Conservation (phyloP, 1,140 invertebrate genomes). For the Listronotus bonariensis region DNA sequence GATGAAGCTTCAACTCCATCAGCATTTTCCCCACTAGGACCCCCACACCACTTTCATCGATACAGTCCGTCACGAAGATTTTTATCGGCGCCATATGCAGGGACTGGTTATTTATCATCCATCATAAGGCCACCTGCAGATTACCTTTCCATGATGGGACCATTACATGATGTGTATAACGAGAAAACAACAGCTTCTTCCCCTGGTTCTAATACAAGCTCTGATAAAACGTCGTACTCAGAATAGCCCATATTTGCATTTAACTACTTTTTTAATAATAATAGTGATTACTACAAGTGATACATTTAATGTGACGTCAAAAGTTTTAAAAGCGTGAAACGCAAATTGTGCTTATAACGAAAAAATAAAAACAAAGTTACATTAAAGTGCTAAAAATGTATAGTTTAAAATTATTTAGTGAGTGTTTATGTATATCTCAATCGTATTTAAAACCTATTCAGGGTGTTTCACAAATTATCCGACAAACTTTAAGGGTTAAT, state of each 20-base stretch:
- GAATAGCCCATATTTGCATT: conserved; percentile 48
- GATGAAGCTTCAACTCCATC: conserved; percentile 60
- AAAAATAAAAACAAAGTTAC: no score
- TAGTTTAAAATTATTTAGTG: no score
- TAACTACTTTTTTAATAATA: not conserved
- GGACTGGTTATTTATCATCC: conserved; percentile 78
- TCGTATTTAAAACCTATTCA: no score
- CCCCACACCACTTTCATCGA: conserved; percentile 62
- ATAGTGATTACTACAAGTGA: not conserved
- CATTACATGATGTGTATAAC: conserved; percentile 53
- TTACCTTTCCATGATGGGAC: conserved; percentile 47
- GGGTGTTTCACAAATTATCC: no score
- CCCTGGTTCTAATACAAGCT: conserved; percentile 56
- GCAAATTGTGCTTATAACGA: not conserved
- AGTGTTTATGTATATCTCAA: no score
- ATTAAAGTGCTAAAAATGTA: no score
- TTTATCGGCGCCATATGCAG: conserved; percentile 76
- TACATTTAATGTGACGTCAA: not conserved
- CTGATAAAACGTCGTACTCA: conserved; percentile 58
- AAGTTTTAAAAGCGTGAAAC: not conserved
- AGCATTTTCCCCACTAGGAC: conserved; percentile 75
- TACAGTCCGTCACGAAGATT: conserved; percentile 69
- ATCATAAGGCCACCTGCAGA: conserved; percentile 69
- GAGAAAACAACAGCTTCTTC: conserved; percentile 57
- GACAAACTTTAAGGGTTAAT: no score